phyloP scores from a whole-genome alignment of 2,113 vertebrate species.

The Cichladusa arquata region DNA sequence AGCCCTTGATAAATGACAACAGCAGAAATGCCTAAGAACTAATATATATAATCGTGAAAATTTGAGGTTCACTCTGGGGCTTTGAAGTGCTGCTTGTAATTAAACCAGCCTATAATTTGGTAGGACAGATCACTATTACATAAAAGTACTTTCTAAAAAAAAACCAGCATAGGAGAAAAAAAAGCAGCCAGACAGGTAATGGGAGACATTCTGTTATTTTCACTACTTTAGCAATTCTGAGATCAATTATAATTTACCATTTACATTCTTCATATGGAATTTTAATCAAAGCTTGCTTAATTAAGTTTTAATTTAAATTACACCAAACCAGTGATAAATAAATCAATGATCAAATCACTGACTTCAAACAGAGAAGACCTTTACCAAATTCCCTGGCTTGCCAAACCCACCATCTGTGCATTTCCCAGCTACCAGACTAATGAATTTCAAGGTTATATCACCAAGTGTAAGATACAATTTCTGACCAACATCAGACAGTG shows the following conservation, averaged over 20 bases:
- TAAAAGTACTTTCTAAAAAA: not conserved
- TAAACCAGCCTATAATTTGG: not conserved
- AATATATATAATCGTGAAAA: not conserved
- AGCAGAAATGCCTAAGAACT: not conserved
- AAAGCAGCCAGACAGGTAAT: not conserved
- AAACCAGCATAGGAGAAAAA: not conserved
- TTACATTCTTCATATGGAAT: conserved; percentile 8
- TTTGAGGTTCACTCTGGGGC: not conserved
- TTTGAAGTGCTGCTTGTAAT: not conserved
- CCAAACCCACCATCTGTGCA: conserved; percentile 47
- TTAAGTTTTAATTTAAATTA: conserved; percentile 54
- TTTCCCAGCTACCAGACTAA: conserved; percentile 10
- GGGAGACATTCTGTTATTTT: not conserved
- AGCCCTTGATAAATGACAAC: not conserved
- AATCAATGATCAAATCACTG: conserved; percentile 13
- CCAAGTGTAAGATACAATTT: not conserved
- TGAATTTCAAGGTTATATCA: conserved; percentile 21
- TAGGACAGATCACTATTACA: not conserved
- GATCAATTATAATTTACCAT: not conserved
- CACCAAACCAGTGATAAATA: conserved; percentile 32
- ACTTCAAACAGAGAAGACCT: conserved; percentile 56
- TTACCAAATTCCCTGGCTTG: conserved; percentile 34
- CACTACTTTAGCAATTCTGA: not conserved
- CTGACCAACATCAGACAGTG: not conserved
- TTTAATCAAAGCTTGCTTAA: conserved; percentile 27